Base-by-base conservation (phyloP, 2,888 invertebrate genomes). In the Aleiodes leptofemur region DNA sequence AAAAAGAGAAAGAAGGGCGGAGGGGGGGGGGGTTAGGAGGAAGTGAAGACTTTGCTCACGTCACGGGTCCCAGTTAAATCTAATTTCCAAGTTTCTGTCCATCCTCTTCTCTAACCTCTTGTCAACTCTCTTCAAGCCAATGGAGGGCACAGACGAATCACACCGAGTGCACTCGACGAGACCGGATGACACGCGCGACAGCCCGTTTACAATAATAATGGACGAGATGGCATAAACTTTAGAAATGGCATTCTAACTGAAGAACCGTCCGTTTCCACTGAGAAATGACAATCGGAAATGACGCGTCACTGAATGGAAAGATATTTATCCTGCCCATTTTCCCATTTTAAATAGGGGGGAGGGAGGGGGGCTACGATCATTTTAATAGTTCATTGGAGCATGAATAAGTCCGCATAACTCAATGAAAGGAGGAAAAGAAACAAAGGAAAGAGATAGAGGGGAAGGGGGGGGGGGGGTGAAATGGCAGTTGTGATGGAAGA, bases 211-310 rank as follows among this genome's bases (percentile, higher is more conserved):
- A 77, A 78, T 78, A 77, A 80, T 80, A 79, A 78, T 77, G 69
- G 74, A 77, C 74, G 76, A 66, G 64, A 53, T 43, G 73, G 73
- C 76, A 77, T 76, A 80, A 76, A 64, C 64, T 43, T 64, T 16
- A 38, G 38, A n/a, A 79, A 78, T 70, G 76, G 73, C 66, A 77
- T 78, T 73, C 72, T 64, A 64, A 53, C 73, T 71, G 43, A 59
- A 75, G 56, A 74, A 61, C 66, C 64, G 73, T 69, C 66, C 74
- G 71, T 48, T 70, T 73, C 43, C 64, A 23, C 68, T 84, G 85
- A 86, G 84, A 84, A 86, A 84, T 83, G 86, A 81, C 81, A 82
- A 81, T 84, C 83, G 86, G 84, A 86, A 86, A 86, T 86, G 81
- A 85, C 82, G 79, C 79, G 79, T 81, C 83, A 75, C 76, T 72